Percentiles rank a stretch among this genome's conserved stretches.
Conservation (phyloP, 2,797 vertebrate species). For the Vespertilio murinus region DNA sequence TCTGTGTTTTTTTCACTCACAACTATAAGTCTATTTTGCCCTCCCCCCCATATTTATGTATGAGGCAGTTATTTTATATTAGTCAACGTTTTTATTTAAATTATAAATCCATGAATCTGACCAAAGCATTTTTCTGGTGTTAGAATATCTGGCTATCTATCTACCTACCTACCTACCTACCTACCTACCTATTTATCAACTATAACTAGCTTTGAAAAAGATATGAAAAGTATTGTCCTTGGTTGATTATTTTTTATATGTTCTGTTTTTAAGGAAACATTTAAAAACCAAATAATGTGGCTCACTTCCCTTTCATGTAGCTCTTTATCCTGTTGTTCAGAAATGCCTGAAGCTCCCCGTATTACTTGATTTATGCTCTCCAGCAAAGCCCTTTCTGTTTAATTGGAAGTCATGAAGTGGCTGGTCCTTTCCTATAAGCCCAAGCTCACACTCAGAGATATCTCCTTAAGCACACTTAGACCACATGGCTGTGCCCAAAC, state of each 20-base stretch:
- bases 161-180: neutral
- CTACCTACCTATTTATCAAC: neutral
- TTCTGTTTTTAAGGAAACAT: slow-evolving; percentile 1
- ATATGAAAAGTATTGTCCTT: neutral
- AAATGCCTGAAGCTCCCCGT: neutral
- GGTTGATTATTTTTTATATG: neutral
- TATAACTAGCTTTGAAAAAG: neutral
- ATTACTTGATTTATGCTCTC: neutral
- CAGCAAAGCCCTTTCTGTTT: neutral
- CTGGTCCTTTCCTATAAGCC: neutral
- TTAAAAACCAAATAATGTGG: neutral
- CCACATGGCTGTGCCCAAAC: slow-evolving; percentile 42
- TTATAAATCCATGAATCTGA: slow-evolving; percentile 29
- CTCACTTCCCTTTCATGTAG: neutral
- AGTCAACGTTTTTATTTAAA: neutral
- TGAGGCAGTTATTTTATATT: neutral
- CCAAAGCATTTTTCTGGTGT: neutral
- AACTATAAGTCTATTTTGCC: neutral
- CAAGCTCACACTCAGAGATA: neutral
- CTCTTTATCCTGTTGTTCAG: neutral
- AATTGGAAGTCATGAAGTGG: neutral
- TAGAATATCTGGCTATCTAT: neutral
- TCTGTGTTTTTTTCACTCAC: neutral
- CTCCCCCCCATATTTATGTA: neutral
- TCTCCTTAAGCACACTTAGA: neutral